A percentile compares a stretch with the other conserved stretches of the same genome.
Conservation (phyloP, 2,113 vertebrate species). For the Charadrius vociferus region DNA sequence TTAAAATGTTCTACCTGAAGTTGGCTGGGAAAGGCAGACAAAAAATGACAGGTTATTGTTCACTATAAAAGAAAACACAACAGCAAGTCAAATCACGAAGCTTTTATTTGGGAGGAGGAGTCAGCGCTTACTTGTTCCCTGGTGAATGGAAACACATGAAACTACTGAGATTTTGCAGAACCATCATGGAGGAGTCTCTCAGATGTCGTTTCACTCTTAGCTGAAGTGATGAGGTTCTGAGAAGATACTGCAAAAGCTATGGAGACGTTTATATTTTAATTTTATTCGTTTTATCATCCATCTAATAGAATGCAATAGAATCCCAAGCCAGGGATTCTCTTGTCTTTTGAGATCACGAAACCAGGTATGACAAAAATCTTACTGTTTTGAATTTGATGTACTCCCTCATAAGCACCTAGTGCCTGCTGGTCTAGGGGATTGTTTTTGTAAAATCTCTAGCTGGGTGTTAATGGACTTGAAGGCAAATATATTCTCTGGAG, state of each 20-base stretch:
- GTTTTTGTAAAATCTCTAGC: neutral
- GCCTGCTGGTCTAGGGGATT: neutral
- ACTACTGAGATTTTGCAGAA: neutral
- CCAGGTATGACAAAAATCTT: neutral
- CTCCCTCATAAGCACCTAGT: neutral
- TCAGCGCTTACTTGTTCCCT: neutral
- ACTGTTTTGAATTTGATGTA: neutral
- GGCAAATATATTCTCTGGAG: neutral
- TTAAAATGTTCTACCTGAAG: neutral
- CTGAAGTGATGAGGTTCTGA: neutral
- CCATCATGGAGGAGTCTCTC: neutral
- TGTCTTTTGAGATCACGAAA: neutral
- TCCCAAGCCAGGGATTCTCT: neutral
- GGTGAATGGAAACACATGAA: neutral
- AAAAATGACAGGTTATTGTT: neutral
- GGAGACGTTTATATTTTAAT: neutral
- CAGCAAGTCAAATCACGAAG: neutral
- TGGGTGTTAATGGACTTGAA: neutral
- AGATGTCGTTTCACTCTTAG: neutral
- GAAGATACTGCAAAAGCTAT: neutral
- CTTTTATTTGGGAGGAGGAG: neutral
- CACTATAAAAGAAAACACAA: neutral
- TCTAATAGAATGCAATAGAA: neutral
- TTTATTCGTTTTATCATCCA: neutral
- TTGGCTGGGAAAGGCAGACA: neutral